phyloP scores from a whole-genome alignment of 2,888 invertebrate species.

The Empis livida region DNA sequence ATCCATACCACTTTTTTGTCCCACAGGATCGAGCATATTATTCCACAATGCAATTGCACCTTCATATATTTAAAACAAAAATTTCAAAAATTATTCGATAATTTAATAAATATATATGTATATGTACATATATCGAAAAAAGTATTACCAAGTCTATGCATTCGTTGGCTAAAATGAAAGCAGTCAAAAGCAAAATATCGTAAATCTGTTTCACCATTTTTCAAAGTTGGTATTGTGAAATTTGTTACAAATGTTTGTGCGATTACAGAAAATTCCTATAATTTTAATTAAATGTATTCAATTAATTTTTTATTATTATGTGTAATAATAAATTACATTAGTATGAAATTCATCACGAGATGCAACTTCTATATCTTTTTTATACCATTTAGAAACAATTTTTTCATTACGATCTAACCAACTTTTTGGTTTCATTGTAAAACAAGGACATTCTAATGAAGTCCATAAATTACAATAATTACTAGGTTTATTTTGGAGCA shows the following conservation, averaged over 20 bases:
- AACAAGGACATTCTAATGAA: conserved; percentile 24
- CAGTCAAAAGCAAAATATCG: conserved; percentile 44
- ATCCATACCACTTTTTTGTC: too few species aligned
- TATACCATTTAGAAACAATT: conserved; percentile 34
- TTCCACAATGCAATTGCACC: too few species aligned
- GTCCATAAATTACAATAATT: conserved; percentile 18
- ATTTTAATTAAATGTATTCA: not conserved
- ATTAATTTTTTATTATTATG: not conserved
- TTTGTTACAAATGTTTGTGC: conserved; percentile 16
- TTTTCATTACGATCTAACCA: conserved; percentile 7
- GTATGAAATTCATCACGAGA: conserved; percentile 26
- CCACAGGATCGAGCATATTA: too few species aligned
- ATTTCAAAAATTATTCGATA: too few species aligned
- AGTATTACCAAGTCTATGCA: too few species aligned
- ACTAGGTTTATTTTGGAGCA: conserved; percentile 13
- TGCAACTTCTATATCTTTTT: conserved; percentile 39
- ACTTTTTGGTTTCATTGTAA: conserved; percentile 2
- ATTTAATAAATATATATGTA: too few species aligned
- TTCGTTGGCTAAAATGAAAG: conserved; percentile 45
- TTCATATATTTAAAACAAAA: too few species aligned
- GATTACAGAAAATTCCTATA: conserved; percentile 42
- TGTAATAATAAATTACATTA: not conserved
- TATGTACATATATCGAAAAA: too few species aligned
- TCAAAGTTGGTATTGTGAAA: conserved; percentile 20
- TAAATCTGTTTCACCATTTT: conserved; percentile 36